These are phyloP conservation scores for Coccyzus lansbergi DNA, from an alignment of 2,797 vertebrate genomes.

Conservation along the genomic window DNA sequence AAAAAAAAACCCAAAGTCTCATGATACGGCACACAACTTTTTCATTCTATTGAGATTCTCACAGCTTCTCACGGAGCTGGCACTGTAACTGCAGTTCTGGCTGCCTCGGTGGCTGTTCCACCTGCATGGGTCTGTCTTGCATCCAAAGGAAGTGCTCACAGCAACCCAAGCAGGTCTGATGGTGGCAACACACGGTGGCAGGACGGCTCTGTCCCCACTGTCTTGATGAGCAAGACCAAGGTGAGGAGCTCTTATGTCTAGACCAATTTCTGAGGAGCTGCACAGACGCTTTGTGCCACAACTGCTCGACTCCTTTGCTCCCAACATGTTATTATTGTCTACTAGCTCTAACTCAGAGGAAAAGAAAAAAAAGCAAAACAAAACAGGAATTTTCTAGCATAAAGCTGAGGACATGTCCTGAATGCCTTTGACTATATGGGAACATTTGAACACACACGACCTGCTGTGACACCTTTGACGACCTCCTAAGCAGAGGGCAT, in stretches of 20 bases:
- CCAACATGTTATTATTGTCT: rapidly evolving
- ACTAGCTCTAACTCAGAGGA: not conserved
- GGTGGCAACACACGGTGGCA: rapidly evolving
- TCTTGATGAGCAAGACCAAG: not conserved
- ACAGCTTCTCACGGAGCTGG: not conserved
- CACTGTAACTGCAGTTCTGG: not conserved
- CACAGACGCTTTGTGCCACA: too few relatives aligned
- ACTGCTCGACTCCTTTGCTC: not conserved
- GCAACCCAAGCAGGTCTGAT: rapidly evolving
- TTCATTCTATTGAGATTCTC: not conserved
- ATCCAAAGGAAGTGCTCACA: rapidly evolving
- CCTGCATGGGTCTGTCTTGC: rapidly evolving
- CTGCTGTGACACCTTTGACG: rapidly evolving
- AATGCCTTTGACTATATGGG: not conserved
- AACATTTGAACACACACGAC: rapidly evolving
- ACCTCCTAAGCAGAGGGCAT: rapidly evolving
- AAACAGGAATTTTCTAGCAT: rapidly evolving
- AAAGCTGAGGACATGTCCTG: not conserved
- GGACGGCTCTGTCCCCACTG: not conserved
- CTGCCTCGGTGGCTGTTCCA: not conserved
- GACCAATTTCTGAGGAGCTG: rapidly evolving
- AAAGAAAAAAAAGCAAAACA: not conserved
- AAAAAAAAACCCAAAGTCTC: not conserved
- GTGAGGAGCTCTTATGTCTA: rapidly evolving
- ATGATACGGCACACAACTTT: not conserved